These are phyloP conservation scores for Phlogophora meticulosa DNA, from an alignment of 2,888 invertebrate genomes.

Conservation along the genomic window DNA sequence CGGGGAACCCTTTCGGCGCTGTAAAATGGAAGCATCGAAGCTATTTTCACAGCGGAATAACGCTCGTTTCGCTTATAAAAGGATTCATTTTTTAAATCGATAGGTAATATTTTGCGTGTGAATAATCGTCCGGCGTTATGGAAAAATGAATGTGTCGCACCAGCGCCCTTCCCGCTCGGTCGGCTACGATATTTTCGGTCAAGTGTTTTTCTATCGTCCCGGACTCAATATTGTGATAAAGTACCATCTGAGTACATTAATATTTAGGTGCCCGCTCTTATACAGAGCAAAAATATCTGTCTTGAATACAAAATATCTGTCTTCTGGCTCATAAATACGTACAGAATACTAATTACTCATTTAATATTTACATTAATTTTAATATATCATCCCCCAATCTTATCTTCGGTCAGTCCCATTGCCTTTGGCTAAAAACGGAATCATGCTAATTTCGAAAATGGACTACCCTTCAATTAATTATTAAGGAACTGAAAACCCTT, in stretches of 20 bases:
- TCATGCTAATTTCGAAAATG: slow-evolving; percentile 79
- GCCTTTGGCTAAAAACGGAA: slow-evolving; percentile 72
- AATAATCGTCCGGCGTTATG: slow-evolving; percentile 72
- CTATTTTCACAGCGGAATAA: slow-evolving; percentile 82
- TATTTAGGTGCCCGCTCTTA: slow-evolving; percentile 17
- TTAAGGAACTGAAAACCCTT: slow-evolving; percentile 84
- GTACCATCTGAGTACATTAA: slow-evolving; percentile 26
- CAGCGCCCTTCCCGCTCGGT: slow-evolving; percentile 54
- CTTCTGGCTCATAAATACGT: slow-evolving; percentile 26
- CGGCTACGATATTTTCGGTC: slow-evolving; percentile 64
- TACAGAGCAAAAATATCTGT: slow-evolving; percentile 11
- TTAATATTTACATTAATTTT: slow-evolving; percentile 60
- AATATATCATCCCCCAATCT: slow-evolving; percentile 55
- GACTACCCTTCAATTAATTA: slow-evolving; percentile 85
- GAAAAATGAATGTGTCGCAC: slow-evolving; percentile 68
- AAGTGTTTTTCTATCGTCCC: slow-evolving; percentile 53
- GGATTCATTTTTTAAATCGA: slow-evolving; percentile 81
- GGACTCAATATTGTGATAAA: slow-evolving; percentile 42
- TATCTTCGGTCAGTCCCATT: slow-evolving; percentile 58
- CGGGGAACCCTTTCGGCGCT: slow-evolving; percentile 79
- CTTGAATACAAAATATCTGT: slow-evolving; percentile 30
- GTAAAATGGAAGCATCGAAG: slow-evolving; percentile 77
- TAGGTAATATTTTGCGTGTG: slow-evolving; percentile 75
- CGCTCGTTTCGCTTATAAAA: slow-evolving; percentile 80
- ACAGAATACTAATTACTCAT: slow-evolving; percentile 33